Conservation (phyloP, 2,113 vertebrate genomes). For the Leucosticte australis region DNA sequence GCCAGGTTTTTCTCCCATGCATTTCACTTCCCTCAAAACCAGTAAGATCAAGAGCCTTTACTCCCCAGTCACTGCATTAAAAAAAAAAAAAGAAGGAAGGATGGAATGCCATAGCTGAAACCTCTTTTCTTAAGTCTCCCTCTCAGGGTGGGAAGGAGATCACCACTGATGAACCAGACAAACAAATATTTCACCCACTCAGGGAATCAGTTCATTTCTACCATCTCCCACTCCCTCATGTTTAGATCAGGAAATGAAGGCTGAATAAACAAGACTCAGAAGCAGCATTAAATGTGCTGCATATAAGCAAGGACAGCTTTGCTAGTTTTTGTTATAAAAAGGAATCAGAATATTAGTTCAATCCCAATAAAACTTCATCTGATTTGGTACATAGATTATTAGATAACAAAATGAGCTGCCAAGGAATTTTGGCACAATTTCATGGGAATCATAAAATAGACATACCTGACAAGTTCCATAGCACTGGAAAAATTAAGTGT, state of each 20-base stretch:
- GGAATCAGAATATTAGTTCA: background rate
- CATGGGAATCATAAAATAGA: constrained; percentile 16
- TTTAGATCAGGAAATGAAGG: background rate
- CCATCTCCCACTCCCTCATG: background rate
- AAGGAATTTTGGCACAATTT: constrained; percentile 20
- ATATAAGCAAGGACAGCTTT: background rate
- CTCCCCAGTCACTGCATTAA: background rate
- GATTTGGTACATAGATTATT: background rate
- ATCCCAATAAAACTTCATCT: background rate
- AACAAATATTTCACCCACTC: background rate
- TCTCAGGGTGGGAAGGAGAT: background rate
- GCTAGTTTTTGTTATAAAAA: background rate
- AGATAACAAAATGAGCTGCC: background rate
- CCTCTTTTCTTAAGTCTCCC: background rate
- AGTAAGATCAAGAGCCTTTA: background rate
- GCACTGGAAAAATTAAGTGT: constrained; percentile 23
- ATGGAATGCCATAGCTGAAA: background rate
- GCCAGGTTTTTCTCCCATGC: background rate
- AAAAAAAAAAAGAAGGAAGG: background rate
- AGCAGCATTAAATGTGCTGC: background rate
- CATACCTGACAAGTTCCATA: constrained; percentile 18
- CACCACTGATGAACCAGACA: background rate
- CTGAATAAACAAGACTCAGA: background rate
- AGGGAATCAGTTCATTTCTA: background rate
- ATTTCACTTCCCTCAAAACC: background rate